Percentiles rank a stretch among this genome's conserved stretches.
These are phyloP conservation scores for Centruroides sculpturatus DNA, from an alignment of 1,140 invertebrate species.

Conservation along the genomic window DNA sequence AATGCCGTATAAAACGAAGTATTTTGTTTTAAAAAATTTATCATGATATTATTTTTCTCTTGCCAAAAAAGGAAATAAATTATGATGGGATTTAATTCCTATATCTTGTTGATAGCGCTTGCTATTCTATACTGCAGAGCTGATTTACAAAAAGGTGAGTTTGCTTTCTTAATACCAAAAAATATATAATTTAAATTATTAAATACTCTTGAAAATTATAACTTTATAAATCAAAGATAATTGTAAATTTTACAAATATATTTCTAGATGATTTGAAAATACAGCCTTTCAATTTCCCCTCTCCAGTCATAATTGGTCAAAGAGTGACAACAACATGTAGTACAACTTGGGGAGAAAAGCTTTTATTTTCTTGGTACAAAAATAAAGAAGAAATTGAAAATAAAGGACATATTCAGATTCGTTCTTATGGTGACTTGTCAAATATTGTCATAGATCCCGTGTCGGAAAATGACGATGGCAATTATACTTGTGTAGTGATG, in stretches of 20 bases:
- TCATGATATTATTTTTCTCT: no score
- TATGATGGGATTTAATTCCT: no score
- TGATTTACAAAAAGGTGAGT: no score
- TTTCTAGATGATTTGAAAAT: not conserved
- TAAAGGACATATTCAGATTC: not conserved
- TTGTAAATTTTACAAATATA: not conserved
- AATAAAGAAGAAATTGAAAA: not conserved
- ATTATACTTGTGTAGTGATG: no score
- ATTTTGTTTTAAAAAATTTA: no score
- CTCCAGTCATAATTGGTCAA: not conserved
- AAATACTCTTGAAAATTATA: no score
- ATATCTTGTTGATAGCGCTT: no score
- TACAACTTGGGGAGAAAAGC: not conserved
- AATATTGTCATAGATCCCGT: not conserved
- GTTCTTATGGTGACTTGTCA: not conserved
- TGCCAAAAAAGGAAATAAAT: no score
- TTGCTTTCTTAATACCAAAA: no score
- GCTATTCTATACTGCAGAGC: no score
- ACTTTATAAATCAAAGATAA: no score
- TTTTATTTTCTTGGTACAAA: conserved; percentile 7
- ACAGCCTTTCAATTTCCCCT: not conserved
- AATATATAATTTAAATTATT: not conserved
- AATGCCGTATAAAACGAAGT: no score
- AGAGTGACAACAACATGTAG: conserved; percentile 4
- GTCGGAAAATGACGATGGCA: not conserved